A percentile compares a stretch with the other conserved stretches of the same genome.
These are phyloP conservation scores for Acipenser transmontanus DNA, from an alignment of 2,797 vertebrate species.

Conservation along the genomic window DNA sequence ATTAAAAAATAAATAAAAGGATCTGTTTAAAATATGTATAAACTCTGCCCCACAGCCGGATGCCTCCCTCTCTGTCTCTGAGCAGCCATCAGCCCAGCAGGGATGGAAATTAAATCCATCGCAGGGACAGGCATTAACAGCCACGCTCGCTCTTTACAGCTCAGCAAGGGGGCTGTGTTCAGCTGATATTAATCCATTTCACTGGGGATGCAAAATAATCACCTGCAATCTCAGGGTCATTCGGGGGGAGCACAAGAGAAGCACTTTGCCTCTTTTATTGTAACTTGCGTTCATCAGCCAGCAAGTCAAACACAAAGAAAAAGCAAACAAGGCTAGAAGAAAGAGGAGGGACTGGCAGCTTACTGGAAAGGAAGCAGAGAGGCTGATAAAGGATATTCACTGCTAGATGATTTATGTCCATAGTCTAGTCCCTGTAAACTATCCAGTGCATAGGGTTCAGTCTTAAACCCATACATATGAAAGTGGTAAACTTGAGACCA, in stretches of 20 bases:
- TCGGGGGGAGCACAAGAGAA: background rate
- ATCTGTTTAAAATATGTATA: conserved; percentile 9
- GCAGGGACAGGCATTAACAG: conserved; percentile 40
- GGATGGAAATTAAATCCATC: conserved; percentile 42
- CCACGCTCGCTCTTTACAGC: conserved; percentile 33
- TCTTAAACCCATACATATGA: no score
- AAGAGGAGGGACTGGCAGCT: no score
- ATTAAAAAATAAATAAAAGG: background rate
- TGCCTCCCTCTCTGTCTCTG: conserved; percentile 21
- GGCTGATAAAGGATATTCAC: no score
- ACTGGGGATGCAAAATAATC: conserved; percentile 31
- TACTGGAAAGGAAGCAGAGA: no score
- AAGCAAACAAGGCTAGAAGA: background rate
- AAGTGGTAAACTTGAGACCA: no score
- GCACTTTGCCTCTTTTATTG: background rate
- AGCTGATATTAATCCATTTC: conserved; percentile 34
- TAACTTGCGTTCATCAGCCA: background rate
- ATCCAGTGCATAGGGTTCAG: no score
- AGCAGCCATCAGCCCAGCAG: conserved; percentile 37
- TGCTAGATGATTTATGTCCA: no score
- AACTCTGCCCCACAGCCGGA: background rate
- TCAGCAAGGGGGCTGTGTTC: conserved; percentile 20
- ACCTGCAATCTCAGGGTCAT: conserved; percentile 23
- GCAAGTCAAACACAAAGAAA: background rate
- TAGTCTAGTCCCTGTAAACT: no score